Evolutionary conservation across 1,140 invertebrate genomes (phyloP).

Genomic region (Drosophila neocordata): DNA sequence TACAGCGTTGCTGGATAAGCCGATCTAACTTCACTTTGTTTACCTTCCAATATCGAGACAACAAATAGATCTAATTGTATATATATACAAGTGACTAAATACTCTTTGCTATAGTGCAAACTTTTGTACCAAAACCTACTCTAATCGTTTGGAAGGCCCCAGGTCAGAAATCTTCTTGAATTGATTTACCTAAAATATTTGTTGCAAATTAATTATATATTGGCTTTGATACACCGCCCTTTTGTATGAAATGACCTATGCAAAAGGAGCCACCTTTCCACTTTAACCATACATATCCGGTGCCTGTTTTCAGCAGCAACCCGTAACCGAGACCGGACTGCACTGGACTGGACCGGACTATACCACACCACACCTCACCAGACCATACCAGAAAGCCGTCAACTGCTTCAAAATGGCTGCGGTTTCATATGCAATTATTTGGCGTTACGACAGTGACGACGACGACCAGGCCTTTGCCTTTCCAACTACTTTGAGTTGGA

Average conservation of each 20-base stretch:
- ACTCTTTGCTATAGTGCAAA: background rate
- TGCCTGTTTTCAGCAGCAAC: slow-evolving; percentile 26
- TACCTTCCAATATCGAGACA: no score
- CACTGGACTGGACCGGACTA: background rate
- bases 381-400: slow-evolving; percentile 43
- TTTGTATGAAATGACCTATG: slow-evolving; percentile 15
- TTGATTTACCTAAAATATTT: slow-evolving; percentile 34
- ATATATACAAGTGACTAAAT: no score
- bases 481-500: slow-evolving; percentile 26
- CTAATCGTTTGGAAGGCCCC: slow-evolving; percentile 1
- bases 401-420: slow-evolving; percentile 64
- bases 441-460: slow-evolving; percentile 35
- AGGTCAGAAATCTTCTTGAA: slow-evolving; percentile 10
- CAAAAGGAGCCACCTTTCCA: slow-evolving; percentile 4
- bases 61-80: no score
- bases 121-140: background rate
- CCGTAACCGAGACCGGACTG: slow-evolving; percentile 3
- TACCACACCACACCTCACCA: background rate
- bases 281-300: slow-evolving; percentile 20
- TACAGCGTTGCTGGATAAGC: no score
- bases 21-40: no score
- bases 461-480: background rate
- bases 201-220: slow-evolving; percentile 74
- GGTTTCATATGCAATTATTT: slow-evolving; percentile 81
- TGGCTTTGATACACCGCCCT: slow-evolving; percentile 52